A percentile compares a stretch with the other conserved stretches of the same genome.
Evolutionary conservation across 2,797 vertebrate genomes (phyloP).

Genomic region (Halcyon chelicuti): DNA sequence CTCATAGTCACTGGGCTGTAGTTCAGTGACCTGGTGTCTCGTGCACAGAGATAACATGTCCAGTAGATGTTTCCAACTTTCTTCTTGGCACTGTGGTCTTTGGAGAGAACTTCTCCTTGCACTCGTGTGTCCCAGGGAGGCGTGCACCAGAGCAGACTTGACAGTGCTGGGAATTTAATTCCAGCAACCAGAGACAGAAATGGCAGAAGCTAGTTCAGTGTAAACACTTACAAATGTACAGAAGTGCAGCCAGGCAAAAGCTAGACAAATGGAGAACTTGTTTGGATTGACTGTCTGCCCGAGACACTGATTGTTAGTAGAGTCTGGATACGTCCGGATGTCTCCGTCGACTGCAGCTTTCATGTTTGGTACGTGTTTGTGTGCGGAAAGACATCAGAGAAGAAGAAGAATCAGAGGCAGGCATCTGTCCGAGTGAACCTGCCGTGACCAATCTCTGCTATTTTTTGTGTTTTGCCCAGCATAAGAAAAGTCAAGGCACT

Average conservation of each 20-base stretch:
- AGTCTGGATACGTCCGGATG: slow-evolving; percentile 54
- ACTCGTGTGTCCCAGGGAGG: background rate
- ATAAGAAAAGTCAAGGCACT: background rate
- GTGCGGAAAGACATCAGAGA: slow-evolving; percentile 38
- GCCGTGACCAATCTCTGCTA: background rate
- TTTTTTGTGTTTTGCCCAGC: background rate
- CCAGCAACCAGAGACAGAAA: slow-evolving; percentile 67
- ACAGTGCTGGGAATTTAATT: slow-evolving; percentile 67
- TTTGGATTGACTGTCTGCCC: slow-evolving; percentile 77
- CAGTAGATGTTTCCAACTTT: slow-evolving; percentile 33
- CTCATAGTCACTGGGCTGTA: background rate
- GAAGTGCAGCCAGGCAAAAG: slow-evolving; percentile 65
- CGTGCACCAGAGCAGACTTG: slow-evolving; percentile 51
- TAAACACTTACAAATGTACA: slow-evolving; percentile 73
- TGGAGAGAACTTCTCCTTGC: background rate
- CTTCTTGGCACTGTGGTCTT: slow-evolving; percentile 24
- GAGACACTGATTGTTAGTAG: slow-evolving; percentile 55
- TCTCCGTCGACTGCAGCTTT: slow-evolving; percentile 67
- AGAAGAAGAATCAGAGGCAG: slow-evolving; percentile 43
- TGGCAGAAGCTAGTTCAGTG: slow-evolving; percentile 71
- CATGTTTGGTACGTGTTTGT: slow-evolving; percentile 67
- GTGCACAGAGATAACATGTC: slow-evolving; percentile 34
- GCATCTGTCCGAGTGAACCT: slow-evolving; percentile 8
- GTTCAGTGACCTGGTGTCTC: slow-evolving; percentile 40
- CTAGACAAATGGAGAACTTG: slow-evolving; percentile 59